Evolutionary conservation across 2,113 vertebrate species (phyloP).

Genomic region (Actinemys pallida): DNA sequence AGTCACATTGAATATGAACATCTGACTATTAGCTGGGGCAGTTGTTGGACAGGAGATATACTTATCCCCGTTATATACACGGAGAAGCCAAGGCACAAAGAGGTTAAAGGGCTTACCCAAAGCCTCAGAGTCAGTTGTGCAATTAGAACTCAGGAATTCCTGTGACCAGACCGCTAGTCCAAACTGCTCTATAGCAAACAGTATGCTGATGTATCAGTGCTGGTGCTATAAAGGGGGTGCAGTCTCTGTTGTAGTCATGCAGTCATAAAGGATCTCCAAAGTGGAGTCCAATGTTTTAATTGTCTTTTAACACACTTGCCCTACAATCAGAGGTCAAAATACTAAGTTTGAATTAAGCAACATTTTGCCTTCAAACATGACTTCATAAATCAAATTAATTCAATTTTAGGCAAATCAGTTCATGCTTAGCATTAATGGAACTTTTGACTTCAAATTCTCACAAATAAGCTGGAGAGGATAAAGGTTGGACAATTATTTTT

Average conservation of each 20-base stretch:
- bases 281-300: background rate
- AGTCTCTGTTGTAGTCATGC: background rate
- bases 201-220: background rate
- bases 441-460: slow-evolving; percentile 38
- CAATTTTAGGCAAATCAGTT: slow-evolving; percentile 42
- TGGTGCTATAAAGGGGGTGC: background rate
- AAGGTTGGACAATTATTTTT: slow-evolving; percentile 67
- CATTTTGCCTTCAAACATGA: slow-evolving; percentile 48
- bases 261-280: background rate
- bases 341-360: slow-evolving; percentile 41
- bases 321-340: slow-evolving; percentile 29
- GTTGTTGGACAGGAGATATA: background rate
- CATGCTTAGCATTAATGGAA: slow-evolving; percentile 43
- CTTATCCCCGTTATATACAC: slow-evolving; percentile 1
- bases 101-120: background rate
- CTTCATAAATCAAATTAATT: slow-evolving; percentile 61
- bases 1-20: background rate
- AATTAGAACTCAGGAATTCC: slow-evolving; percentile 6
- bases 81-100: background rate
- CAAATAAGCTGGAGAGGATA: slow-evolving; percentile 63
- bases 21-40: background rate
- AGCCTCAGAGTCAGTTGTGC: background rate
- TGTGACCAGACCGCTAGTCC: background rate
- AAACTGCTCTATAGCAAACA: background rate
- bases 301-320: background rate